These are phyloP conservation scores for Steinernema scapterisci DNA, from an alignment of 2,888 invertebrate species.

Conservation along the genomic window DNA sequence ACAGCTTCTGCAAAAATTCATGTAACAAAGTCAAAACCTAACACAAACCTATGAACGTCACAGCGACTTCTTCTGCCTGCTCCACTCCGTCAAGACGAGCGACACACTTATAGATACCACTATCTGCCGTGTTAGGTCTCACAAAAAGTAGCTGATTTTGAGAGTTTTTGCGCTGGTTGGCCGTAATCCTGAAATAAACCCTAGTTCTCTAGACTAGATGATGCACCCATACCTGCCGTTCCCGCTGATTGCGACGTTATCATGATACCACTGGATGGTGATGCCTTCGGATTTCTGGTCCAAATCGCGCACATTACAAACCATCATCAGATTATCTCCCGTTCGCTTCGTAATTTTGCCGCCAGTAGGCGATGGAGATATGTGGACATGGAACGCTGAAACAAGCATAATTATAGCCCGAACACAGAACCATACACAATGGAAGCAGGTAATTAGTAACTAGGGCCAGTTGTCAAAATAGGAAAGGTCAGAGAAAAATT, in stretches of 20 bases:
- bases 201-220: too few species aligned
- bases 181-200: conserved; percentile 2
- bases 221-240: conserved; percentile 9
- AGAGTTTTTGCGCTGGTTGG: background rate
- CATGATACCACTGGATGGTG: background rate
- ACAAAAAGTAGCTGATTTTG: conserved; percentile 1
- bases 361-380: conserved; percentile 1
- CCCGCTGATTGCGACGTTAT: background rate
- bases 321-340: conserved; percentile 16
- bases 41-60: conserved; percentile 3
- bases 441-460: conserved; percentile 16
- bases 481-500: conserved; percentile 18
- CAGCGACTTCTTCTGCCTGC: background rate
- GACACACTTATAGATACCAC: conserved; percentile 33
- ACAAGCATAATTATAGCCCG: background rate
- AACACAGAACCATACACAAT: conserved; percentile 6
- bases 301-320: conserved; percentile 7
- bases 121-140: conserved; percentile 28
- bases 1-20: conserved; percentile 51
- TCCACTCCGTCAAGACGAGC: background rate
- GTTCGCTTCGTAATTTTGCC: conserved; percentile 5
- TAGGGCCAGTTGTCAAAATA: background rate
- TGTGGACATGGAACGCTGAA: conserved; percentile 28
- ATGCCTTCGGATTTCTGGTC: background rate
- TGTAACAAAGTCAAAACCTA: background rate